Evolutionary conservation across 2,113 vertebrate genomes (phyloP), one percentile per base, ranked within the genome.

Genomic region (Actinemys pallida): DNA sequence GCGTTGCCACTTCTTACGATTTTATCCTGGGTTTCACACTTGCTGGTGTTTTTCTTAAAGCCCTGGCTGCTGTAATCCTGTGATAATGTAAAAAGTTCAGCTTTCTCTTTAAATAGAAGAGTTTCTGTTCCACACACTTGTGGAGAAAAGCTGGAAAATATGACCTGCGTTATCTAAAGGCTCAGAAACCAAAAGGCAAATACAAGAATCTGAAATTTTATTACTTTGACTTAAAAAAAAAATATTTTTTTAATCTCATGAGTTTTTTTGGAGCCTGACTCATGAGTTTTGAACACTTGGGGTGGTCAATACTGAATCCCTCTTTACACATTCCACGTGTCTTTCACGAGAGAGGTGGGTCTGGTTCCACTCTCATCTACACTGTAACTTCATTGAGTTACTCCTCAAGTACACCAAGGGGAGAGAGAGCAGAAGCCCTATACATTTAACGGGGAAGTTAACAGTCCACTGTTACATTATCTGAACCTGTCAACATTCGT

Each of bases 211-310:
- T 87, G 94, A 65, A 88, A 65, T 53, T 27, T 8, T 81, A 69
- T 95, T 90, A 95, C 85, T 96, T 42, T 62, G 27, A 12, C 27
- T 78, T 86, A 92, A 92, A 89, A 79, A 94, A 82, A 94, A 90
- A 42, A 88, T 19, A 20, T 31, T 82, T 79, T 42, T 69, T 25
- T 89, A 93, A 2, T 6, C 8, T 42, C n/a, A 65, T 82, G 13
- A 84, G 89, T 96, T 95, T 91, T 93, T 91, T 94, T 84, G 78
- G 83, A 87, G 17, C 47, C 31, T 94, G 96, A 95, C 39, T 96
- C 91, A 92, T 7, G 31, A 81, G 29, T 94, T 95, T 90, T 79
- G 93, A 94, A 14, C 11, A 47, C 22, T 29, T 78, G 79, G 54
- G 27, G 54, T 83, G 42, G 72, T 65, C 39, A 75, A 47, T 90